These are phyloP conservation scores for Iguana delicatissima DNA, from an alignment of 2,797 vertebrate species.

Conservation along the genomic window DNA sequence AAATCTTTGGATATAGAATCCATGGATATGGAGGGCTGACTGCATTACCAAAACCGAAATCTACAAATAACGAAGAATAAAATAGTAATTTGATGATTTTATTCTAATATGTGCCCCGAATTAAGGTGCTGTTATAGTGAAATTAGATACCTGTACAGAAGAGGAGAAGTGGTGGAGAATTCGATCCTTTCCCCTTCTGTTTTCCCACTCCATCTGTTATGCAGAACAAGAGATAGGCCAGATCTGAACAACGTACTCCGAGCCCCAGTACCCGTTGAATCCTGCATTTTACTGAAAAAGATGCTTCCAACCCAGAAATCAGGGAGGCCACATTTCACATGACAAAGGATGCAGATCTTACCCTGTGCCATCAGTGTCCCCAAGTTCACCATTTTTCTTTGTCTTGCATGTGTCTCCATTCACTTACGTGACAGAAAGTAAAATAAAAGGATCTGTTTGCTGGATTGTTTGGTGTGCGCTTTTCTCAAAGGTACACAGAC, in stretches of 20 bases:
- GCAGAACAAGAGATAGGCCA: not conserved
- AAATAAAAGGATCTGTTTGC: not conserved
- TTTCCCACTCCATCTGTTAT: too few relatives aligned
- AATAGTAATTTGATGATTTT: not conserved
- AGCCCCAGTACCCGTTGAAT: too few relatives aligned
- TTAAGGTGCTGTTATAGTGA: not conserved
- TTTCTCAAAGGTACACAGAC: not conserved
- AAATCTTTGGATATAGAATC: too few relatives aligned
- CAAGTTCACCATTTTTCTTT: not conserved
- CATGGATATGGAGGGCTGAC: too few relatives aligned
- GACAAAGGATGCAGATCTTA: not conserved
- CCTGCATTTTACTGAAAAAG: not conserved
- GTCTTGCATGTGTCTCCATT: not conserved
- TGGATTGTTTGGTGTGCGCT: too few relatives aligned
- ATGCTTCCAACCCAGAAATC: not conserved
- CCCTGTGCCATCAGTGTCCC: not conserved
- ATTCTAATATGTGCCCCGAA: not conserved
- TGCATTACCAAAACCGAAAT: not conserved
- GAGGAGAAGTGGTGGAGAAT: not conserved
- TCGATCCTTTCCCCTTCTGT: not conserved
- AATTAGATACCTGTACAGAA: not conserved
- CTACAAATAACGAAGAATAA: not conserved
- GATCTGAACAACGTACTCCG: not conserved
- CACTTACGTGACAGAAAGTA: not conserved
- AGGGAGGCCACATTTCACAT: not conserved